These are phyloP conservation scores for Ptychoptera albimana DNA, from an alignment of 2,888 invertebrate species.

Conservation along the genomic window DNA sequence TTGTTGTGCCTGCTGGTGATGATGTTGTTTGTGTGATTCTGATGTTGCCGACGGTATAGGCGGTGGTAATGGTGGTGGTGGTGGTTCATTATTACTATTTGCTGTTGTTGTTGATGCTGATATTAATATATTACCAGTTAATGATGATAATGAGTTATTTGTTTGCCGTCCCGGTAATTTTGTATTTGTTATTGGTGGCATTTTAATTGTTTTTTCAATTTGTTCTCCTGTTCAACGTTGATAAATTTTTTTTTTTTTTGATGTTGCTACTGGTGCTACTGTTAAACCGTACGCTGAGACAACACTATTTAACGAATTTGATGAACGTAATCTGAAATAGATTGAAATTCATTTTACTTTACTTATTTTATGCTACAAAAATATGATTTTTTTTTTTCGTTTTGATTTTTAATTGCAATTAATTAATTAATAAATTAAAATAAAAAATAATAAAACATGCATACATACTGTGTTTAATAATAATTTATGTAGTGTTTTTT, in stretches of 20 bases:
- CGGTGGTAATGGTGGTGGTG: background rate
- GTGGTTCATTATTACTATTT: background rate
- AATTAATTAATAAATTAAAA: background rate
- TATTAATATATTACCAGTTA: slow-evolving; percentile 70
- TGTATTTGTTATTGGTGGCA: slow-evolving; percentile 27
- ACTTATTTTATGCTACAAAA: too few relatives aligned
- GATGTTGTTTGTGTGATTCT: background rate
- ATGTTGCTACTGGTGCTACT: slow-evolving; percentile 26
- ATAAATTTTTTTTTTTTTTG: slow-evolving; percentile 10
- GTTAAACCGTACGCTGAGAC: slow-evolving; percentile 30
- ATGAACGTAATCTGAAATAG: slow-evolving; percentile 23
- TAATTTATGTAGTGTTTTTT: too few relatives aligned
- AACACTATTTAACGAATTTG: slow-evolving; percentile 25
- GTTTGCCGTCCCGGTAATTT: slow-evolving; percentile 56
- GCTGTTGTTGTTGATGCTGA: slow-evolving; percentile 26
- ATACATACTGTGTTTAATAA: slow-evolving; percentile 10
- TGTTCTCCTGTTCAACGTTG: slow-evolving; percentile 4
- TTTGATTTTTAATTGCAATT: background rate
- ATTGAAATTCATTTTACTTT: background rate
- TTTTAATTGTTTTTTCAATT: slow-evolving; percentile 10
- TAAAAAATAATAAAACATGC: slow-evolving; percentile 9
- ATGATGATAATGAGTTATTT: slow-evolving; percentile 70
- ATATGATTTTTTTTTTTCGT: too few relatives aligned
- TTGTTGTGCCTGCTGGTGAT: background rate
- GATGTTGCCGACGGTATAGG: slow-evolving; percentile 5